Conservation (phyloP, 92 coral and sea anemone species). For the Diadumene lineata region DNA sequence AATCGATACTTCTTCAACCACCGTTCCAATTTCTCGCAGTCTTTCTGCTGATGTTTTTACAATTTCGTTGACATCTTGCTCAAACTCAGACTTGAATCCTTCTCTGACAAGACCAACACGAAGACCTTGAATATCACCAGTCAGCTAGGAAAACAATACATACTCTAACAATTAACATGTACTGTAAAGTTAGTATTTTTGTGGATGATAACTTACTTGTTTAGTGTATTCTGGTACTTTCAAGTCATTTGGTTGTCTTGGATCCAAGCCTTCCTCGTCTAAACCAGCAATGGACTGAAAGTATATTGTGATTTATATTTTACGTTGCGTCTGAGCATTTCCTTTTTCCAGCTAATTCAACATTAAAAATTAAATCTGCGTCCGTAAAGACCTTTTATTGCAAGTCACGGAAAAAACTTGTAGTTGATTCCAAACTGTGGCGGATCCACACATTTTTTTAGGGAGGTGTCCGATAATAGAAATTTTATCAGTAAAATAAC, state of each 20-base stretch:
- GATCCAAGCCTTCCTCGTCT: constrained; percentile 72
- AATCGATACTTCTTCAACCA: constrained; percentile 56
- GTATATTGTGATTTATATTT: too few relatives aligned
- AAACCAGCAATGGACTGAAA: constrained; percentile 61
- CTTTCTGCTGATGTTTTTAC: constrained; percentile 48
- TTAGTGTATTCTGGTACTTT: constrained; percentile 62
- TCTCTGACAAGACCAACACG: constrained; percentile 66
- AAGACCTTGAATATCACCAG: constrained; percentile 52
- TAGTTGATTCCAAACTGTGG: too few relatives aligned
- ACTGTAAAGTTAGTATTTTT: background rate
- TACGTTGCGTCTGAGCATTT: too few relatives aligned
- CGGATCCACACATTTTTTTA: too few relatives aligned
- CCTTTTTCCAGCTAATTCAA: too few relatives aligned
- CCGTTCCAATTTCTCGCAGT: constrained; percentile 39
- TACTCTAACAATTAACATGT: background rate
- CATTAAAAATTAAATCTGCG: too few relatives aligned
- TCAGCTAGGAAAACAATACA: constrained; percentile 47
- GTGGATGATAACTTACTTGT: constrained; percentile 11
- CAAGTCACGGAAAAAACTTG: too few relatives aligned
- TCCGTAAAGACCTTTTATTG: too few relatives aligned
- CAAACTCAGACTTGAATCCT: constrained; percentile 55
- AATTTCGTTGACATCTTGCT: constrained; percentile 54
- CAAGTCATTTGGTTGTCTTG: constrained; percentile 77
- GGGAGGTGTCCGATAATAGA: too few relatives aligned
- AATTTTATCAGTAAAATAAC: too few relatives aligned